Evolutionary conservation across 37 sponge, comb jelly and placozoan genomes (phyloP).

Genomic region (Oopsacas minuta): DNA sequence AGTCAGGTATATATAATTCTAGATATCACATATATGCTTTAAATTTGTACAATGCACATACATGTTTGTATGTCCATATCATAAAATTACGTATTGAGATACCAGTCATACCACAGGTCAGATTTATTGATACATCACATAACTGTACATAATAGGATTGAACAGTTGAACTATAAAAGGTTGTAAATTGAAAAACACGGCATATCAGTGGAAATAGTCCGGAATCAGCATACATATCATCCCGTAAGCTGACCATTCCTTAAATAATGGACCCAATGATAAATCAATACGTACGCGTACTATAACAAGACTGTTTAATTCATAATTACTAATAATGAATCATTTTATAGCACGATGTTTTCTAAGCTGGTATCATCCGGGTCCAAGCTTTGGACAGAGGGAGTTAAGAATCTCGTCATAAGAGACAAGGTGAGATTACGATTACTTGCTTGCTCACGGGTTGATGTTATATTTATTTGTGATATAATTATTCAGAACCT

Average conservation of each 20-base stretch:
- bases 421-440: constrained; percentile 53
- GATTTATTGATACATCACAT: too few species aligned
- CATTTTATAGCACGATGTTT: constrained; percentile 48
- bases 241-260: not conserved
- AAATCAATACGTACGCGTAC: not conserved
- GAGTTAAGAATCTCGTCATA: constrained; percentile 80
- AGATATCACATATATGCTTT: too few species aligned
- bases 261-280: not conserved
- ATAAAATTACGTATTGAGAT: too few species aligned
- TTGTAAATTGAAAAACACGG: too few species aligned
- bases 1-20: not conserved
- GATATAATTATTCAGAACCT: constrained; percentile 37
- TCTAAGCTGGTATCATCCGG: constrained; percentile 50
- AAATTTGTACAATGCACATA: too few species aligned
- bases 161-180: too few species aligned
- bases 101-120: too few species aligned
- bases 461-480: not conserved
- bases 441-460: too few species aligned
- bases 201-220: too few species aligned
- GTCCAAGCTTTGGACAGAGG: constrained; percentile 83
- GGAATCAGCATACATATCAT: not conserved
- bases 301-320: not conserved
- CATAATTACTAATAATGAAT: not conserved
- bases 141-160: too few species aligned
- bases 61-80: too few species aligned